Evolutionary conservation across 2,113 vertebrate genomes (phyloP).

Genomic region (Phylloscopus trochilus): DNA sequence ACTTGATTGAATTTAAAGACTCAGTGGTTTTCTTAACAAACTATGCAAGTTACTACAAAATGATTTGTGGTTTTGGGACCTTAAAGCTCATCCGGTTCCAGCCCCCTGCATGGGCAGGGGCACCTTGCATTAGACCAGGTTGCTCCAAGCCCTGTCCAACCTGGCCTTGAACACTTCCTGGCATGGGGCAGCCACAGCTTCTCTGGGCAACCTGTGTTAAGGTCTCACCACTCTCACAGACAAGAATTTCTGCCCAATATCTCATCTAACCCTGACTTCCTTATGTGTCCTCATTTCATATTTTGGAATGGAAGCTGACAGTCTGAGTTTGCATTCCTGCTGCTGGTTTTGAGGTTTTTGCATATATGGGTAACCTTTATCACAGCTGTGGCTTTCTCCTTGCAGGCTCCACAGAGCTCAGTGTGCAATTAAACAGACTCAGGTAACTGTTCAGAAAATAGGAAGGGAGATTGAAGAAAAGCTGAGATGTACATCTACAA

Average conservation of each 20-base stretch:
- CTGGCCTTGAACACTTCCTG: not conserved
- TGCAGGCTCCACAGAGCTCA: slow-evolving; percentile 95
- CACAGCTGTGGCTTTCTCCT: slow-evolving; percentile 40
- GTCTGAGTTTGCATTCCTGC: not conserved
- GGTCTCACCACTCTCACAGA: not conserved
- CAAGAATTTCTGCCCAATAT: not conserved
- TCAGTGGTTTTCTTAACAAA: not conserved
- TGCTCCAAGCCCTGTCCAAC: not conserved
- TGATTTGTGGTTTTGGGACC: not conserved
- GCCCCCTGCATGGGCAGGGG: not conserved
- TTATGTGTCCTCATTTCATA: not conserved
- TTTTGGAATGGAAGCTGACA: not conserved
- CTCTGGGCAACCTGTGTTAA: not conserved
- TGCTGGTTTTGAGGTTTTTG: not conserved
- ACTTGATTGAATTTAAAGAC: not conserved
- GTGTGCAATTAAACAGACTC: slow-evolving; percentile 98
- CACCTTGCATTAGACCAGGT: not conserved
- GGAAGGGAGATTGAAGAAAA: slow-evolving; percentile 98
- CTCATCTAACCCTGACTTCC: not conserved
- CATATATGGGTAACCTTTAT: not conserved
- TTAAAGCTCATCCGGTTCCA: not conserved
- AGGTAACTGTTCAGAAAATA: slow-evolving; percentile 97
- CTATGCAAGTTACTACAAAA: not conserved
- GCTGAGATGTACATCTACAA: slow-evolving; percentile 86
- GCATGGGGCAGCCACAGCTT: not conserved